Conservation (phyloP, 2,797 vertebrate genomes). For the Brachyrhaphis roseni region DNA sequence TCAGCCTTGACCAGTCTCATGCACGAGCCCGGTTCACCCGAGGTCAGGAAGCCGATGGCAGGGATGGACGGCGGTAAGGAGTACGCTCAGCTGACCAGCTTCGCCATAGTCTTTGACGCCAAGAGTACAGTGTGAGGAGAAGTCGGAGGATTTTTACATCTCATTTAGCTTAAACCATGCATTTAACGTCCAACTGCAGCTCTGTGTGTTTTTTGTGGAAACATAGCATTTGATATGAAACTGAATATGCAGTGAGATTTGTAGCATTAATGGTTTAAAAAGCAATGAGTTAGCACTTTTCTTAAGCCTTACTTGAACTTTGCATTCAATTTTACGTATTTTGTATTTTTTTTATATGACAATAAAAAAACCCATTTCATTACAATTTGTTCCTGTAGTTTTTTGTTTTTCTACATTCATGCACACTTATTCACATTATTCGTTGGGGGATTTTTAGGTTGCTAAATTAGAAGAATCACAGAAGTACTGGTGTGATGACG, state of each 20-base stretch:
- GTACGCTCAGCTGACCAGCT: constrained; percentile 59
- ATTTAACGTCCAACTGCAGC: constrained; percentile 25
- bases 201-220: constrained; percentile 10
- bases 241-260: constrained; percentile 4
- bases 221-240: constrained; percentile 11
- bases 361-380: constrained; percentile 30
- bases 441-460: not conserved
- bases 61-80: constrained; percentile 26
- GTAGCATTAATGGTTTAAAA: constrained; percentile 34
- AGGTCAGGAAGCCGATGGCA: constrained; percentile 49
- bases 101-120: constrained; percentile 79
- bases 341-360: constrained; percentile 6
- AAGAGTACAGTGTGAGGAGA: constrained; percentile 74
- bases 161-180: constrained; percentile 16
- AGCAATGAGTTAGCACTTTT: constrained; percentile 44
- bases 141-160: not conserved
- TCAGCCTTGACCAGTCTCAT: constrained; percentile 68
- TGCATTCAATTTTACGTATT: constrained; percentile 10
- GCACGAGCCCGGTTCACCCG: constrained; percentile 71
- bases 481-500: not conserved
- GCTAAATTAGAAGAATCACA: not conserved
- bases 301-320: constrained; percentile 54
- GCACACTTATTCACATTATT: constrained; percentile 3
- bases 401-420: not conserved
- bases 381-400: not conserved